These are phyloP conservation scores for Carpatolechia fugitivella DNA, from an alignment of 2,888 invertebrate genomes.

Conservation along the genomic window DNA sequence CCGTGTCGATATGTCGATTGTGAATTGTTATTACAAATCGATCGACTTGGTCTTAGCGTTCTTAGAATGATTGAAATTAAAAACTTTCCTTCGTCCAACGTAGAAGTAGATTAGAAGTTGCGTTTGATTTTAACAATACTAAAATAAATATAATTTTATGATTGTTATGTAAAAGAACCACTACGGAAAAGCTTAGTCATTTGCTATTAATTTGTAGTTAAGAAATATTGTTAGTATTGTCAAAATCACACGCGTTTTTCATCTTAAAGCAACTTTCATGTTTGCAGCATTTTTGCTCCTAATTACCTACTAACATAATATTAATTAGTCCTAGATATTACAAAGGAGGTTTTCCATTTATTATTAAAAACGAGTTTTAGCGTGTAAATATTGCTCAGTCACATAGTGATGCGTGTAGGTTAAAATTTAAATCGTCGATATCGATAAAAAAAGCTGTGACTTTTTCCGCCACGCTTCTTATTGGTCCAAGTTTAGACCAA, in stretches of 20 bases:
- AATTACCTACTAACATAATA: constrained; percentile 22
- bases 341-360: constrained; percentile 17
- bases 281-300: constrained; percentile 52
- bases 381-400: constrained; percentile 58
- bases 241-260: constrained; percentile 55
- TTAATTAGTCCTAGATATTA: constrained; percentile 9
- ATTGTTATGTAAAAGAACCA: neutral
- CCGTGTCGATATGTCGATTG: neutral
- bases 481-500: constrained; percentile 62
- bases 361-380: constrained; percentile 30
- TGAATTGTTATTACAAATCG: constrained; percentile 28
- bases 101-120: constrained; percentile 59
- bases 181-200: no score
- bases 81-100: constrained; percentile 70
- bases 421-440: constrained; percentile 21
- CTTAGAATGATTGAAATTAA: constrained; percentile 51
- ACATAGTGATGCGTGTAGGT: constrained; percentile 41
- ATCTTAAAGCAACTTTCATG: constrained; percentile 41
- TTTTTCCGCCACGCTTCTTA: constrained; percentile 47
- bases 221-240: constrained; percentile 44
- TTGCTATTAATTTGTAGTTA: no score
- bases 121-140: constrained; percentile 63
- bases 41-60: constrained; percentile 48
- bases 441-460: constrained; percentile 26
- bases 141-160: constrained; percentile 8